Evolutionary conservation across 2,797 vertebrate genomes (phyloP), one percentile per base, ranked within the genome.

Genomic region (Gila robusta): DNA sequence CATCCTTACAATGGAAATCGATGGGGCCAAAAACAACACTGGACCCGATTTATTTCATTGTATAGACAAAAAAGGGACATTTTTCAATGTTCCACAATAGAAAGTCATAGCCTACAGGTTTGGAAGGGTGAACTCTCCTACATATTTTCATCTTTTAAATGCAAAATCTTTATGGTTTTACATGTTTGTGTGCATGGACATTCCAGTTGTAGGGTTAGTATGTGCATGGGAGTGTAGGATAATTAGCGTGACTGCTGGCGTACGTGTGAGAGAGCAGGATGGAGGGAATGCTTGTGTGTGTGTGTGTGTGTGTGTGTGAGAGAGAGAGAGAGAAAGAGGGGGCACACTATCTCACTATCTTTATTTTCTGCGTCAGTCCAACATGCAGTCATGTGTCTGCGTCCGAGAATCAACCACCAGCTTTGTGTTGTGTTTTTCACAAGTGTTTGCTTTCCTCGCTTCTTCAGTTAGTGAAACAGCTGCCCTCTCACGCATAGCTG

Each of bases 401-500:
- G 6, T 84, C 64, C 72, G 21, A 66, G 62, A 66, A 62, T 76
- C 56, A 79, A 84, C 72, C 83, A 83, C 21, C 66, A 39, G 14
- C 70, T 79, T 82, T 23, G 37, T 52, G 28, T 72, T 81, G 32
- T 64, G 49, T 64, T 73, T 49, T 73, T 62, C 28, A 81, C 69
- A 79, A 64, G 54, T 41, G n/a, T 70, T 71, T 83, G 44, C 70
- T 54, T 77, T 71, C 21, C 32, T 59, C 52, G 10, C 62, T 74
- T 64, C 59, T 28, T 84, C 62, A 67, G 79, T 78, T 79, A 71
- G 59, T 52, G 66, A 71, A 85, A 66, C 83, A 82, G 81, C 72
- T 71, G 84, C 59, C 54, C 4, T 76, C 52, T 52, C 69, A 79
- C 16, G 7, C 23, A 70, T 52, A 17, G 56, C 73, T 66, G 79